These are phyloP conservation scores for Crocidura indochinensis DNA, from an alignment of 2,797 vertebrate genomes.

Conservation along the genomic window DNA sequence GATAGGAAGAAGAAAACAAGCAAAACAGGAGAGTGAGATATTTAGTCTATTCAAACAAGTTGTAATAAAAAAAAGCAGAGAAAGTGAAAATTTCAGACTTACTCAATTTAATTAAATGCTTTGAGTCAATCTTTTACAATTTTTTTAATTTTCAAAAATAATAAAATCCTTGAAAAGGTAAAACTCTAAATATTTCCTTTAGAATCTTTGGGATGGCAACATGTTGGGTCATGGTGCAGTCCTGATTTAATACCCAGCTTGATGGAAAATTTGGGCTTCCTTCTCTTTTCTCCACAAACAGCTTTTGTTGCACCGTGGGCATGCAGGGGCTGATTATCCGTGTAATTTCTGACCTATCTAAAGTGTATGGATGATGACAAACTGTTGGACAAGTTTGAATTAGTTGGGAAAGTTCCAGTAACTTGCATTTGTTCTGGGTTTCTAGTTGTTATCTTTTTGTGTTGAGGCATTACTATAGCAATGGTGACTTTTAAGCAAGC, in stretches of 20 bases:
- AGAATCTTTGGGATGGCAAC: background rate
- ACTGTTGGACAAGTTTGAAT: slow-evolving; percentile 50
- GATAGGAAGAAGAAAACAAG: background rate
- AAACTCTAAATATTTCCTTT: slow-evolving; percentile 49
- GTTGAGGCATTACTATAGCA: slow-evolving; percentile 58
- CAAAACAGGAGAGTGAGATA: background rate
- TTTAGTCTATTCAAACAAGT: background rate
- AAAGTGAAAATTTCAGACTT: background rate
- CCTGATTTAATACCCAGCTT: background rate
- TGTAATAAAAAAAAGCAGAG: slow-evolving; percentile 34
- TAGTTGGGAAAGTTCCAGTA: slow-evolving; percentile 57
- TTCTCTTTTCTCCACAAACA: background rate
- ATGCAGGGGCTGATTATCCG: background rate
- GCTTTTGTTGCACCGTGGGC: background rate
- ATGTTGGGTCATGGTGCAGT: background rate
- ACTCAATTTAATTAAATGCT: slow-evolving; percentile 24
- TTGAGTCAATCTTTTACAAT: background rate
- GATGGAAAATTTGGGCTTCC: slow-evolving; percentile 11
- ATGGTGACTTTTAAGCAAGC: slow-evolving; percentile 64
- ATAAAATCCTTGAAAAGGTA: background rate
- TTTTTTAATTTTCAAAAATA: slow-evolving; percentile 8
- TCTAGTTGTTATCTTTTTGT: slow-evolving; percentile 64
- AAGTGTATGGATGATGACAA: slow-evolving; percentile 26
- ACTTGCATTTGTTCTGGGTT: slow-evolving; percentile 71
- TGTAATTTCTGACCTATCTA: background rate